Percentiles rank a stretch among this genome's conserved stretches.
Conservation (phyloP, 2,888 invertebrate species). For the Silvanus unidentatus region DNA sequence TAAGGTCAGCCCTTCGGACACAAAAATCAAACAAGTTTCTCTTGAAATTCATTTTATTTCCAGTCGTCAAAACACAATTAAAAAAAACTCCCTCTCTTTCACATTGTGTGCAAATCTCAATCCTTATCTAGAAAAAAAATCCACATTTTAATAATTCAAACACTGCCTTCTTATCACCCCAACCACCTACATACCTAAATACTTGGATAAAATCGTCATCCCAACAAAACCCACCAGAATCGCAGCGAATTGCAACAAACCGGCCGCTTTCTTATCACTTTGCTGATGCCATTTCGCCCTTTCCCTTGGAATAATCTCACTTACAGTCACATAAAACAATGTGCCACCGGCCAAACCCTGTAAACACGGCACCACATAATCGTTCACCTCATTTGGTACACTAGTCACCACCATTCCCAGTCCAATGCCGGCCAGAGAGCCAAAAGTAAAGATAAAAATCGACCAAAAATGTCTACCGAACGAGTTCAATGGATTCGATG, state of each 20-base stretch:
- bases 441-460: constrained; percentile 60
- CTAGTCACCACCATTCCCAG: constrained; percentile 58
- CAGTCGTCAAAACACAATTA: too few species aligned
- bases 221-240: constrained; percentile 56
- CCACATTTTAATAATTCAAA: too few species aligned
- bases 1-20: too few species aligned
- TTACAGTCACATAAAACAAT: constrained; percentile 69
- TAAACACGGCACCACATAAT: constrained; percentile 53
- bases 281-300: constrained; percentile 66
- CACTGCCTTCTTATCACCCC: too few species aligned
- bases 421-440: constrained; percentile 63
- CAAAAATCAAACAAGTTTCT: too few species aligned
- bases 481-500: constrained; percentile 35
- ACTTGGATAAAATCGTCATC: constrained; percentile 60
- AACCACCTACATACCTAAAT: constrained; percentile 45
- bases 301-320: constrained; percentile 71
- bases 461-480: constrained; percentile 52
- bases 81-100: too few species aligned
- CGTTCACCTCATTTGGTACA: constrained; percentile 47
- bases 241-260: constrained; percentile 57
- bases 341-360: constrained; percentile 72
- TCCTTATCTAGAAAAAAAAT: too few species aligned
- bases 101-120: too few species aligned
- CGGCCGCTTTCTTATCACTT: constrained; percentile 50
- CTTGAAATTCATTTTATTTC: too few species aligned